A percentile compares a stretch with the other conserved stretches of the same genome.
Conservation (phyloP, 2,113 vertebrate genomes). For the Tringa solitaria region DNA sequence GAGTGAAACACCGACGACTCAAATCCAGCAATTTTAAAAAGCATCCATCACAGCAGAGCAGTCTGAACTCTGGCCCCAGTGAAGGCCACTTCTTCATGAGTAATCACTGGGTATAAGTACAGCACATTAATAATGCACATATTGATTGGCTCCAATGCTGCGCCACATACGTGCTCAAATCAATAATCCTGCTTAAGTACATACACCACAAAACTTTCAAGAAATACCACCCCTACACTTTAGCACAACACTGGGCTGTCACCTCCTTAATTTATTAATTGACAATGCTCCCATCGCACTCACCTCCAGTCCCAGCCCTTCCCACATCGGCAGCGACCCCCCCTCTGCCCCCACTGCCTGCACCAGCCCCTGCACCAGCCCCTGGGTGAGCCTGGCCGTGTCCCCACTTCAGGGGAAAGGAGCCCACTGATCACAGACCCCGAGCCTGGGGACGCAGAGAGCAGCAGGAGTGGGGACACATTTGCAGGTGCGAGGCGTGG, state of each 20-base stretch:
- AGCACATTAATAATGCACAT: not conserved
- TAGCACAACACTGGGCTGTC: not conserved
- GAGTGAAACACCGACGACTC: not conserved
- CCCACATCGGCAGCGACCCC: rapidly evolving
- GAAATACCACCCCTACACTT: not conserved
- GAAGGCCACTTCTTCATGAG: constrained; percentile 32
- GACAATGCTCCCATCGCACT: not conserved
- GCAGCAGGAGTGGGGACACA: rapidly evolving
- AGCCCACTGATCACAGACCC: rapidly evolving
- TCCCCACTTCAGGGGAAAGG: rapidly evolving
- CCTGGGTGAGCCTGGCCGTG: not conserved
- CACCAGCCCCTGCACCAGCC: not conserved
- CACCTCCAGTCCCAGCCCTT: not conserved
- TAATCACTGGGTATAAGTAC: not conserved
- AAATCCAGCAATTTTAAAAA: not conserved
- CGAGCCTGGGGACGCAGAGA: rapidly evolving
- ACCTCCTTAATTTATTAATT: not conserved
- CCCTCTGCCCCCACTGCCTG: rapidly evolving
- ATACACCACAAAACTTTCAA: not conserved
- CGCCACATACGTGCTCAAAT: not conserved
- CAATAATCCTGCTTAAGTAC: not conserved
- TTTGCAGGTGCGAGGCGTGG: rapidly evolving
- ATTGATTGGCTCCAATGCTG: not conserved
- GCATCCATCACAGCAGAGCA: constrained; percentile 14
- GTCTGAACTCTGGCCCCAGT: constrained; percentile 9